These are phyloP conservation scores for Rattus norvegicus DNA, from an alignment of 2,113 vertebrate species.

Conservation along the genomic window GRCr8 NC_086024.1:72663001-72663500, in stretches of 20 bases:
- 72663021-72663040: background rate
- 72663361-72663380: background rate
- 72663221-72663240: background rate
- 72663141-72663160: background rate
- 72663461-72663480: background rate
- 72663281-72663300: background rate
- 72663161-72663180: background rate
- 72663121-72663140: background rate
- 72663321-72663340: background rate
- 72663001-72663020: background rate
- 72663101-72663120: background rate
- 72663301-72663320: background rate
- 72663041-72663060: background rate
- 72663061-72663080: background rate
- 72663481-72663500: background rate
- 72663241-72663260: background rate
- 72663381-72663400: background rate
- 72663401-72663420: background rate
- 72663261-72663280: background rate
- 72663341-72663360: background rate
- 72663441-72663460: background rate
- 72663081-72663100: background rate
- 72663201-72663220: background rate
- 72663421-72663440: background rate
- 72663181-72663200: background rate